Evolutionary conservation across 37 sponge, comb jelly and placozoan genomes (phyloP).

Genomic region (Aplysina aerophoba): DNA sequence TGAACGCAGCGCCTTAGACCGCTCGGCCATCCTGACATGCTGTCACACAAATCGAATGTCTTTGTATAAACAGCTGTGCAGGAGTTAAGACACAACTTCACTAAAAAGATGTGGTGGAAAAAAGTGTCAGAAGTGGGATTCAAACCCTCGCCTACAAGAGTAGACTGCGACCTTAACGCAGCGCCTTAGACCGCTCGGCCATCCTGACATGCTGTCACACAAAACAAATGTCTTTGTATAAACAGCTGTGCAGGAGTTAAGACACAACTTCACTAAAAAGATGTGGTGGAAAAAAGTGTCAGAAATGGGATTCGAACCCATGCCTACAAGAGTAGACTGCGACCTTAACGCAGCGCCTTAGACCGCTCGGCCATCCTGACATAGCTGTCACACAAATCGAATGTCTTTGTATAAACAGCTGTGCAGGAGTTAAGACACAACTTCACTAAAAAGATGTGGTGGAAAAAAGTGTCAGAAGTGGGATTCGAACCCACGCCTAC

Average conservation of each 20-base stretch:
- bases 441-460: conserved; percentile 16
- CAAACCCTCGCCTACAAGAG: conserved; percentile 95
- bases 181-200: conserved; percentile 98
- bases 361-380: conserved; percentile 17
- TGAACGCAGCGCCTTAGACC: no score
- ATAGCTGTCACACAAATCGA: neutral
- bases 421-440: no score
- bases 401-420: conserved; percentile 44
- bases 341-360: no score
- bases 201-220: no score
- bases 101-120: conserved; percentile 32
- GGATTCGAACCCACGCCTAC: conserved; percentile 98
- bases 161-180: conserved; percentile 97
- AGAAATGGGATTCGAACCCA: no score
- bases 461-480: conserved; percentile 86
- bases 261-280: no score
- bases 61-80: neutral
- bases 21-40: no score
- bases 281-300: neutral
- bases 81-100: no score
- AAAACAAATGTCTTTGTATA: conserved; percentile 36
- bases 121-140: conserved; percentile 93
- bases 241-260: conserved; percentile 73
- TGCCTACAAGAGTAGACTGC: no score
- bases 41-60: no score